Base-by-base conservation (phyloP, 2,797 vertebrate species). In the Loriculus beryllinus region DNA sequence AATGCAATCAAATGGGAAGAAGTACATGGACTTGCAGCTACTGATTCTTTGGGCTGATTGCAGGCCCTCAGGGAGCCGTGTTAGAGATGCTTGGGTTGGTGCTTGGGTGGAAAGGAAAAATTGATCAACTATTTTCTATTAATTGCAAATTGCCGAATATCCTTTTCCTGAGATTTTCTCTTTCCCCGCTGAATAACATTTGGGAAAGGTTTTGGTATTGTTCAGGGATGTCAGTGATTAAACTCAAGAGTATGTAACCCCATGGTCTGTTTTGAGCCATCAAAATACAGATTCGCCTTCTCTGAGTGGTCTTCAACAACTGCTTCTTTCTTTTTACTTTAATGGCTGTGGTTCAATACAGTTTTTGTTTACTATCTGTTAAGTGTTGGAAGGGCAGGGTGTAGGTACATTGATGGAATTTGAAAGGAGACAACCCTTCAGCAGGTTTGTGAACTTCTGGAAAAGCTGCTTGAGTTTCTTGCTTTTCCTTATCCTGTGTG, bases 21-120 rank as follows among this genome's bases (percentile, higher is more conserved):
- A 29, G 0, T 0, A 16, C 14, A 10, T 4, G 1, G 23, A n/a
- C 57, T 71, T 72, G 25, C 47, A 45, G 8, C 35, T 86, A 0
- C 31, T 45, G 64, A 14, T 14, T 45, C 20, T 33, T 10, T 57
- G 52, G 12, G 29, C 37, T 0, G 9, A 0, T n/a, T 45, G 33
- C 39, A 54, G 33, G 7, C 45, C 31, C 23, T 10, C 13, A 4
- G 17, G 62, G 56, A 65, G 54, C 26, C 25, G 29, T n/a, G 57
- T 48, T 52, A 49, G 63, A 60, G 47, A 14, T 23, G 13, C 23
- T 28, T 82, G 40, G 20, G 43, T 64, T 33, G 43, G 8, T 86
- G 45, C 57, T 54, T 67, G 28, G 5, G 28, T 47, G 20, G 10
- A 52, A 76, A 43, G 3, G 12, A 72, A 69, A 43, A 48, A 13